Conservation (phyloP, 2,113 vertebrate species). For the Anseranas semipalmata region DNA sequence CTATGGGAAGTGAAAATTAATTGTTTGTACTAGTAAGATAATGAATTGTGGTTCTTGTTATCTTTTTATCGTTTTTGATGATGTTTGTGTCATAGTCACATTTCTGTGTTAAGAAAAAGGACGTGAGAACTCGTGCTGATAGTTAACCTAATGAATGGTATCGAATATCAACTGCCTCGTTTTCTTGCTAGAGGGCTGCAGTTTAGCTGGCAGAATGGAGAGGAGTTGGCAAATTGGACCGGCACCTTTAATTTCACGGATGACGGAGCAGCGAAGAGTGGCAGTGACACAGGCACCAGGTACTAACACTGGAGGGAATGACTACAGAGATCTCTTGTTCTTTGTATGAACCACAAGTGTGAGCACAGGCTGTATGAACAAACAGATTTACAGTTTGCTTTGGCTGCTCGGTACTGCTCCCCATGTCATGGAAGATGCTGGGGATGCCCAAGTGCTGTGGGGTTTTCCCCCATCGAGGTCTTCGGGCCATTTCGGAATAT, state of each 20-base stretch:
- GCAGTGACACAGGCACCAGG: constrained; percentile 96
- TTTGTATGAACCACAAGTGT: not conserved
- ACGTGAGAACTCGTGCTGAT: constrained; percentile 26
- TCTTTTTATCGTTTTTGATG: not conserved
- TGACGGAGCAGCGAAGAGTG: constrained; percentile 90
- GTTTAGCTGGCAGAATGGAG: constrained; percentile 97
- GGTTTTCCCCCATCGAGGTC: not conserved
- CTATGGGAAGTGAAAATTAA: not conserved
- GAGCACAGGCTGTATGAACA: not conserved
- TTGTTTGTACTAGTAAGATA: not conserved
- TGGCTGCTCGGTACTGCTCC: not conserved
- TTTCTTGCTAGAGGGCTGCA: constrained; percentile 97
- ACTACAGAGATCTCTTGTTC: not conserved
- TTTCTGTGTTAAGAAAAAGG: not conserved
- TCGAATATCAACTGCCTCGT: constrained; percentile 89
- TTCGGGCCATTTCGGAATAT: not conserved
- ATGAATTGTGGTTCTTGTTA: not conserved
- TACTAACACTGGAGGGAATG: constrained; percentile 81
- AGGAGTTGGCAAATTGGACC: constrained; percentile 97
- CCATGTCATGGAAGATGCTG: not conserved
- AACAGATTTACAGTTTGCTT: not conserved
- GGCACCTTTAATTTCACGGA: constrained; percentile 95
- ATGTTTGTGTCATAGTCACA: not conserved
- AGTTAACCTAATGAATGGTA: constrained; percentile 42
- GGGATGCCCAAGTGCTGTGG: not conserved